These are phyloP conservation scores for Typhlichthys eigenmanni DNA, from an alignment of 2,797 vertebrate species.

Conservation along the genomic window DNA sequence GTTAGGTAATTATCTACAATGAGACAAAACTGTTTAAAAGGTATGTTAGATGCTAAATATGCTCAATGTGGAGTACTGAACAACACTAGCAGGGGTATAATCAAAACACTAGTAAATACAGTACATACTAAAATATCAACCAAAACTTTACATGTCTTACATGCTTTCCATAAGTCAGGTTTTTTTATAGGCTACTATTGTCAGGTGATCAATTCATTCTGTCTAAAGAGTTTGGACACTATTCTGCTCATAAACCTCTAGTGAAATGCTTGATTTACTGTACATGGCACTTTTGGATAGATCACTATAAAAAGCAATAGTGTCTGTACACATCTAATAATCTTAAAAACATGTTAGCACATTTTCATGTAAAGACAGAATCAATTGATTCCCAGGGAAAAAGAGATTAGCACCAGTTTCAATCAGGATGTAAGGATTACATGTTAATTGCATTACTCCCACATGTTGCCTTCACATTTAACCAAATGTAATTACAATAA, in stretches of 20 bases:
- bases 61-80: too few relatives aligned
- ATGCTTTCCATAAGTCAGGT: too few relatives aligned
- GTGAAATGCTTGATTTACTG: too few relatives aligned
- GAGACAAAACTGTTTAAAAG: slow-evolving; percentile 20
- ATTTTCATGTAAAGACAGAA: background rate
- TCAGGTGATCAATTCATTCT: too few relatives aligned
- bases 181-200: too few relatives aligned
- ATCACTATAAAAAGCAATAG: too few relatives aligned
- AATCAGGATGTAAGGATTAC: slow-evolving; percentile 72
- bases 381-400: slow-evolving; percentile 38
- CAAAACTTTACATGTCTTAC: too few relatives aligned
- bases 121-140: background rate
- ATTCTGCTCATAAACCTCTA: too few relatives aligned
- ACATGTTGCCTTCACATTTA: slow-evolving; percentile 74
- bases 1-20: background rate
- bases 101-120: background rate
- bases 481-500: slow-evolving; percentile 78
- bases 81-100: background rate
- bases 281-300: too few relatives aligned
- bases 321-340: too few relatives aligned
- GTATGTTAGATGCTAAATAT: background rate
- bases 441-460: slow-evolving; percentile 77
- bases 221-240: too few relatives aligned
- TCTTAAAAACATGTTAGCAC: background rate
- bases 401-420: slow-evolving; percentile 58